Base-by-base conservation (phyloP, 2,797 vertebrate species). In the Hyperoplus lanceolatus region DNA sequence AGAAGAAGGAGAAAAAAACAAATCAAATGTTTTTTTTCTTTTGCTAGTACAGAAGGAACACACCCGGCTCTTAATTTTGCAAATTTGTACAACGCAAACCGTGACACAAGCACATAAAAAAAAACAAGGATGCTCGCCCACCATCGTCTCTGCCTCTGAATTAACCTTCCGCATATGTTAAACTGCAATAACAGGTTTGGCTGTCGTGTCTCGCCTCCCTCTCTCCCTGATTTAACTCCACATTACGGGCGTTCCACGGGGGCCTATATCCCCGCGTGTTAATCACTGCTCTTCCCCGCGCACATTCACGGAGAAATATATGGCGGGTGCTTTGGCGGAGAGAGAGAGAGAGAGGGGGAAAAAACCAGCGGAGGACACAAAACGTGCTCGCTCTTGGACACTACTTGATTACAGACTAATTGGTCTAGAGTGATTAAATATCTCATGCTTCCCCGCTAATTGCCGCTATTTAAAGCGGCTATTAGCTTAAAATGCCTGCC, bases 381-480 rank as follows among this genome's bases (percentile, higher is more conserved):
- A 95, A 93, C 92, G 90, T 92, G 90, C 92, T 93, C 89, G 87
- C 93, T 95, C 94, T 93, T 95, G 94, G 94, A 96, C 94, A 95
- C 93, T 95, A 95, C 94, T 95, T 95, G 94, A 96, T 95, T 96
- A 95, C 95, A 93, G 93, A 96, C 97, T 99, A 99, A 99, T 99
- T 99, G 98, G 96, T 97, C 96, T 97, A 96, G 97, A 97, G 97
- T 99, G 98, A 99, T 99, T 98, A 98, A 99, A 98, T 97, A 98
- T 98, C 97, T 97, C 96, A 95, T 97, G 96, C 97, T 97, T 96
- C 97, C 95, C 29, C 96, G 94, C 96, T 99, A 99, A 99, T 99
- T 99, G 97, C 96, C 96, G 96, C 97, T 97, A 98, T 99, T 99
- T 96, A 96, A 96, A 95, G 94, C 92, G 92, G 93, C 94, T 94